Conservation (phyloP, 2,113 vertebrate species). For the Oncorhynchus masou region DNA sequence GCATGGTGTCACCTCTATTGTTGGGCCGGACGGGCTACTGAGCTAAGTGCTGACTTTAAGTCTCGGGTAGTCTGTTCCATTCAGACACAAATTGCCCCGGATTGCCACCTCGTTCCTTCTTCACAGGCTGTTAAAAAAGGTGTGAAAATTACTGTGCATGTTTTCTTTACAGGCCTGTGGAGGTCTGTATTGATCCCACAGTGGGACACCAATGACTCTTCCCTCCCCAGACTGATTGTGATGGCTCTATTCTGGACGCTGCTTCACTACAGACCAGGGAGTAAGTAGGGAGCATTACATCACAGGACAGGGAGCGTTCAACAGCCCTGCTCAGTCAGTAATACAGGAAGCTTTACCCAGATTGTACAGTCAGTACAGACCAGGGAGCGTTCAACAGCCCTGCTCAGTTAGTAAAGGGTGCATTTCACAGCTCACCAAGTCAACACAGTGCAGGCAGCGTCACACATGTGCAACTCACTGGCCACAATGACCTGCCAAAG, state of each 20-base stretch:
- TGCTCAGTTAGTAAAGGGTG: background rate
- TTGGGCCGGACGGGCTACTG: conserved; percentile 54
- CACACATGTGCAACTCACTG: background rate
- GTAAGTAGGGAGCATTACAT: background rate
- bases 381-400: background rate
- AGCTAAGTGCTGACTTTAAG: conserved; percentile 20
- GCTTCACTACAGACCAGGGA: background rate
- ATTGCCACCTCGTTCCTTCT: conserved; percentile 32
- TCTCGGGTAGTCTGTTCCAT: conserved; percentile 45
- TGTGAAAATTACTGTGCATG: conserved; percentile 27
- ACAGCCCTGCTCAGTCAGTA: too few relatives aligned
- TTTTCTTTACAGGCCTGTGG: conserved; percentile 21
- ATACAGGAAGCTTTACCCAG: too few relatives aligned
- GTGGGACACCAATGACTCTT: background rate
- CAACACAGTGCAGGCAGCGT: too few relatives aligned
- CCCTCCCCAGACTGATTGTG: background rate
- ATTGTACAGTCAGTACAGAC: background rate
- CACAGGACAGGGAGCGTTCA: background rate
- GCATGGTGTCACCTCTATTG: conserved; percentile 36
- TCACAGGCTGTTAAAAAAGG: conserved; percentile 31
- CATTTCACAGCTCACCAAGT: background rate
- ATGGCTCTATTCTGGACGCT: background rate
- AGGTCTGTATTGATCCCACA: background rate
- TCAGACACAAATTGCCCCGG: conserved; percentile 52
- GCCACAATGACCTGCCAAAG: background rate